phyloP scores from a whole-genome alignment of 2,888 invertebrate species.

The Spilarctia lutea region DNA sequence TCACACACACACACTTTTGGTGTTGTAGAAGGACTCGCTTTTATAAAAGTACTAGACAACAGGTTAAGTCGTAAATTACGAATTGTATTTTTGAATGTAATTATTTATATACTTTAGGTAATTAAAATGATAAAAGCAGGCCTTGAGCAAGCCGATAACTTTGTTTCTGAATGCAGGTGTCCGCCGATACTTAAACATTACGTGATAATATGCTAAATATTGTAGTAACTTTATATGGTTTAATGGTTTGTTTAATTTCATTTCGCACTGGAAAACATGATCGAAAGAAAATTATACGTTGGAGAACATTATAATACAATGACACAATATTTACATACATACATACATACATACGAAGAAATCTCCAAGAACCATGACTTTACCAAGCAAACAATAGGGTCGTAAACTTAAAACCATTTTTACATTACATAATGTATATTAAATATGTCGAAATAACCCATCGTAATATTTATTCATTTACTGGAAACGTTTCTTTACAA shows the following conservation, averaged over 20 bases:
- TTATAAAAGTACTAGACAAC: background rate
- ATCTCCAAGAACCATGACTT: background rate
- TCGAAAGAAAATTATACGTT: background rate
- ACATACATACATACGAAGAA: background rate
- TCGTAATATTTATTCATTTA: background rate
- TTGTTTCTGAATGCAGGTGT: constrained; percentile 14
- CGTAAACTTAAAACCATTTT: background rate
- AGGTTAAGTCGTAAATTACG: background rate
- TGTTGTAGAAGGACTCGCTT: background rate
- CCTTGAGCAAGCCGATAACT: background rate
- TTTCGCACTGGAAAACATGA: background rate
- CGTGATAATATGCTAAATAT: constrained; percentile 13
- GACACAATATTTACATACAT: background rate
- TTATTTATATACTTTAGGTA: background rate
- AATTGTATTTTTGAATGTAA: background rate
- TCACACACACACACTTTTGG: background rate
- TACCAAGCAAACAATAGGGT: background rate
- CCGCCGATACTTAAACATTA: constrained; percentile 8
- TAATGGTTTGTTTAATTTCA: background rate
- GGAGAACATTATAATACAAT: background rate
- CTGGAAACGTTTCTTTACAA: background rate
- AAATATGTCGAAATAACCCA: no score
- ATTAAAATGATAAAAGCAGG: background rate
- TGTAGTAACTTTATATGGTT: background rate
- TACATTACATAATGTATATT: no score